Percentiles rank a stretch among this genome's conserved stretches.
Conservation (phyloP, 2,888 invertebrate species). For the Cheilosia grossa region DNA sequence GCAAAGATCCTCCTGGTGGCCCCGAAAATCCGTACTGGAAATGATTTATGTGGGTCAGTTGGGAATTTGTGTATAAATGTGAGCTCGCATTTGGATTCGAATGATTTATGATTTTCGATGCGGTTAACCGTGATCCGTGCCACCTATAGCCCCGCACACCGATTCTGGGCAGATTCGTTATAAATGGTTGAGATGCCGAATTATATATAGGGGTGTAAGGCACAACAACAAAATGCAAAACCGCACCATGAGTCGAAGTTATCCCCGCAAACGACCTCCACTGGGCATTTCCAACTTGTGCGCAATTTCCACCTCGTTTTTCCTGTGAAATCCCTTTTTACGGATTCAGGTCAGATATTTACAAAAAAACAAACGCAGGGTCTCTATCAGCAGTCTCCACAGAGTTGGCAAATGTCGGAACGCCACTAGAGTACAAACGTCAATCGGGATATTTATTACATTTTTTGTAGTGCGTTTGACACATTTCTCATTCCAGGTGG, state of each 20-base stretch:
- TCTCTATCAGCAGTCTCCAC: constrained; percentile 59
- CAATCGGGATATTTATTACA: constrained; percentile 74
- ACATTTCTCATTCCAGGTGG: constrained; percentile 49
- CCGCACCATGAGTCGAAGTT: constrained; percentile 57
- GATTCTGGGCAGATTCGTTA: constrained; percentile 44
- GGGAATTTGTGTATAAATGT: constrained; percentile 74
- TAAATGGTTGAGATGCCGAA: constrained; percentile 71
- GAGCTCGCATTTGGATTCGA: constrained; percentile 69
- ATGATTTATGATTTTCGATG: constrained; percentile 72
- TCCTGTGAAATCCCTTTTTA: constrained; percentile 48
- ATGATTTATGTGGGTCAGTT: constrained; percentile 82
- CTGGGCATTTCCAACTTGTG: constrained; percentile 56
- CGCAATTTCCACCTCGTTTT: constrained; percentile 27
- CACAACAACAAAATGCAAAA: constrained; percentile 26
- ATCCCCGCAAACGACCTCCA: constrained; percentile 45
- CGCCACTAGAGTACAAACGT: constrained; percentile 52
- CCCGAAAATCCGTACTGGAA: constrained; percentile 75
- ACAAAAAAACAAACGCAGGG: neutral
- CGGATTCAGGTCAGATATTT: constrained; percentile 71
- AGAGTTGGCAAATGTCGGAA: constrained; percentile 58
- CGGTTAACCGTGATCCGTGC: constrained; percentile 32
- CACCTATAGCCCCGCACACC: neutral
- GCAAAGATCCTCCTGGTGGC: constrained; percentile 46
- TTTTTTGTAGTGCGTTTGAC: constrained; percentile 68
- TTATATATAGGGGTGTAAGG: constrained; percentile 56